Conservation (phyloP, 2,888 invertebrate species). For the Polia nebulosa region DNA sequence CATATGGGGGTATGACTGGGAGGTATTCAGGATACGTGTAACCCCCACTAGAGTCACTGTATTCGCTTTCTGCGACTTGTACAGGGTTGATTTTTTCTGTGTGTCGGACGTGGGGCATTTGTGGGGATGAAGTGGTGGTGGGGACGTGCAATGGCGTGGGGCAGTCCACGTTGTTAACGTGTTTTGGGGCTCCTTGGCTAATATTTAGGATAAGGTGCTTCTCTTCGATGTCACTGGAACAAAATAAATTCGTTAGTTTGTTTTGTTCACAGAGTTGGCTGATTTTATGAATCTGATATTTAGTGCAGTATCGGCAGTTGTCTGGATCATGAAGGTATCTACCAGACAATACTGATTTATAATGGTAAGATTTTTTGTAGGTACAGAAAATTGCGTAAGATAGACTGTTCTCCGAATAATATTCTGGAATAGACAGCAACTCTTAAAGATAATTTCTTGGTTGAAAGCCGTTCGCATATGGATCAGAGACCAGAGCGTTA, state of each 20-base stretch:
- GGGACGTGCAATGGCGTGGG: conserved; percentile 69
- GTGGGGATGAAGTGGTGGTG: conserved; percentile 73
- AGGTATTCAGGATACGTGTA: conserved; percentile 89
- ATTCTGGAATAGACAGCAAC: too few species aligned
- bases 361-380: too few species aligned
- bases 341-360: too few species aligned
- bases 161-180: conserved; percentile 66
- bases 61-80: conserved; percentile 88
- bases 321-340: too few species aligned
- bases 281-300: too few species aligned
- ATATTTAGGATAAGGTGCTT: conserved; percentile 95
- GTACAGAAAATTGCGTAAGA: too few species aligned
- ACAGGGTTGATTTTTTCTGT: conserved; percentile 79
- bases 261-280: too few species aligned
- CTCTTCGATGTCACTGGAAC: conserved; percentile 95
- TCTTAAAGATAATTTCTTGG: too few species aligned
- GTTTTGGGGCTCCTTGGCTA: conserved; percentile 92
- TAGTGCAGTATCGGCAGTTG: too few species aligned
- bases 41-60: conserved; percentile 91
- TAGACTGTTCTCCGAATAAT: too few species aligned
- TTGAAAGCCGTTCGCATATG: too few species aligned
- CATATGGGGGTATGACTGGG: conserved; percentile 84
- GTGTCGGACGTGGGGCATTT: conserved; percentile 78
- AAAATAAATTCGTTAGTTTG: conserved; percentile 1
- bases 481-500: too few species aligned